Base-by-base conservation (phyloP, 2,113 vertebrate species). In the Menidia beryllina region DNA sequence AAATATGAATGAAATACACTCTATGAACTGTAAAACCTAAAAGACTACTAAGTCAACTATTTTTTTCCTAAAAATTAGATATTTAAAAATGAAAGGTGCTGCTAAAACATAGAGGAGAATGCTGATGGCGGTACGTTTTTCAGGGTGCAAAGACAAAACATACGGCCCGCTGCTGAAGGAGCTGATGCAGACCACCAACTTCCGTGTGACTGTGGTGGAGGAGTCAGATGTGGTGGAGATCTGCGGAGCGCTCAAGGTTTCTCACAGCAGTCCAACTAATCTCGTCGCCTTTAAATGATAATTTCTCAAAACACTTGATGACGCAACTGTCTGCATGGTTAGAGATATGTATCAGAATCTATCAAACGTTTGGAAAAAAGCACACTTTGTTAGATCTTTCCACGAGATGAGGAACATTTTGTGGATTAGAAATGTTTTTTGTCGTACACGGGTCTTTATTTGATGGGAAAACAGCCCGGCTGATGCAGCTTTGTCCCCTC, bases 171-270 rank as follows among this genome's bases (percentile, higher is more conserved):
- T 91, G 24, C 88, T 99, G 89, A 99, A 99, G 88, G 93, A 97
- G 24, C 91, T 99, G 82, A 96, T 99, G 94, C 96, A 99, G 88
- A 98, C 97, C 0, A 92, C 88, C 0, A 98, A 97, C 72, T 99
- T 99, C 87, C 93, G 97, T 0, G 95, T 99, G 84, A 95, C 95
- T 0, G 96, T 99, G 85, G 98, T 99, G 72, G 89, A 92, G 43
- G 97, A 99, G 38, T 93, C 96, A 0, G 97, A 98, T 27, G 97
- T 98, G 0, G 98, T 99, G 1, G 98, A 99, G 94, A 95, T 99
- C 86, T 99, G 98, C 4, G 98, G 98, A 13, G 97, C 97, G 5
- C 94, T 99, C 55, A 99, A 99, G 96, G 98, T 98, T 60, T 11
- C 12, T 64, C 27, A 4, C 7, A 27, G 65, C 27, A 1, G 36